Evolutionary conservation across 2,113 vertebrate genomes (phyloP), one percentile per base, ranked within the genome.

Genomic region (Trichomycterus rosablanca): DNA sequence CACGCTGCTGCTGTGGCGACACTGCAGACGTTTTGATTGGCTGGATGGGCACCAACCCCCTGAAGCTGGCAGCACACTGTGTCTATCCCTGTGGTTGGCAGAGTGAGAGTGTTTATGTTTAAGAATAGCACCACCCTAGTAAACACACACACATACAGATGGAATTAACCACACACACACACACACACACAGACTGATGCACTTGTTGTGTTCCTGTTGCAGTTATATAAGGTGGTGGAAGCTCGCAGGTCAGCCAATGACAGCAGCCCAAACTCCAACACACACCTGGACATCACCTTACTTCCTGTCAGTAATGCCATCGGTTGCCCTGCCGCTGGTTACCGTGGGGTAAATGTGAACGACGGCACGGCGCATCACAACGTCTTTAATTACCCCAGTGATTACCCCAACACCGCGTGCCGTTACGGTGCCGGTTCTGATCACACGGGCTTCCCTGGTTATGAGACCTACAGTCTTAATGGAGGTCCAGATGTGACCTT

Each of bases 141-240:
- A 2, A 30, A 30, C 37, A 22, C 42, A 32, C 26, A 39, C 65
- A 67, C 42, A 46, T 18, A 49, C 51, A 39, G n/a, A n/a, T n/a
- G n/a, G n/a, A n/a, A n/a, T n/a, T 4, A 26, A 7, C 5, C 48
- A 50, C 32, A 48, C 18, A 51, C 34, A 53, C 48, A 22, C 30
- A 61, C 45, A 50, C 24, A 32, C 16, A 46, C 26, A 24, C 43
- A n/a, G 12, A 10, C 15, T 48, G 11, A 6, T 18, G 34, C 22
- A 14, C n/a, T n/a, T 23, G 30, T 19, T 64, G 2, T 61, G 59
- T 65, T 59, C 18, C 12, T 67, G 37, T 80, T 79, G 72, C 76
- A 98, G 95, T 86, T 98, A 74, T 98, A 94, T 81, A 92, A 87
- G 74, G 93, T 92, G 74, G 94, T 98, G 69, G 93, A 92, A 79